Base-by-base conservation (phyloP, 2,113 vertebrate genomes). In the Halcyon senegalensis region DNA sequence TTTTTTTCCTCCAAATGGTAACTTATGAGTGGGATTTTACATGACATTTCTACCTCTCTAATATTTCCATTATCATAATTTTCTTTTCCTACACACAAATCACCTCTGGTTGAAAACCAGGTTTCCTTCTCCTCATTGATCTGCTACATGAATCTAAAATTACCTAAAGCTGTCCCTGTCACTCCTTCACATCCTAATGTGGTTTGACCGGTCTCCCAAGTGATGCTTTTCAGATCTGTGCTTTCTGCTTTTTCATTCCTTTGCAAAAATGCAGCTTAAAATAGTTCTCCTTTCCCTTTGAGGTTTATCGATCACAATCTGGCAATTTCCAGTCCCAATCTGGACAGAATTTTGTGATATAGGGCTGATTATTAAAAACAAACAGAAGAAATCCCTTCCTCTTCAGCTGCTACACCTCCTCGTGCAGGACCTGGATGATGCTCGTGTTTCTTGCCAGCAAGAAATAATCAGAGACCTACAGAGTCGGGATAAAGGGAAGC, bases 401-500 rank as follows among this genome's bases (percentile, higher is more conserved):
- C 18, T 72, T 31, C 8, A 76, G 51, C 58, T 66, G 39, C 31
- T 59, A 3, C 24, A 7, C 13, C 58, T 70, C 43, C 58, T 43
- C 1, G 0, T 0, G 1, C 6, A 64, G 56, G 50, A 44, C 33
- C 17, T 9, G 12, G 41, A 12, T 1, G 8, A 4, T 17, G 3
- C 19, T 76, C 1, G 1, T 13, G 24, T 58, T 35, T 58, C 33
- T 41, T 68, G 41, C 24, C 37, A 17, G 43, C 5, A 14, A 64
- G 58, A 69, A 81, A 70, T 64, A 64, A 58, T 30, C 46, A 11
- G 31, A 74, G 24, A 24, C 39, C 31, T 33, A 11, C 16, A 17
- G 83, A 35, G 10, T 2, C 3, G 10, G 62, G 67, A 41, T 15
- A 41, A 69, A 80, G 21, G 17, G 48, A 86, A 48, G 75, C 28